Evolutionary conservation across 2,888 invertebrate species (phyloP).

Genomic region (Tetropium fuscum): DNA sequence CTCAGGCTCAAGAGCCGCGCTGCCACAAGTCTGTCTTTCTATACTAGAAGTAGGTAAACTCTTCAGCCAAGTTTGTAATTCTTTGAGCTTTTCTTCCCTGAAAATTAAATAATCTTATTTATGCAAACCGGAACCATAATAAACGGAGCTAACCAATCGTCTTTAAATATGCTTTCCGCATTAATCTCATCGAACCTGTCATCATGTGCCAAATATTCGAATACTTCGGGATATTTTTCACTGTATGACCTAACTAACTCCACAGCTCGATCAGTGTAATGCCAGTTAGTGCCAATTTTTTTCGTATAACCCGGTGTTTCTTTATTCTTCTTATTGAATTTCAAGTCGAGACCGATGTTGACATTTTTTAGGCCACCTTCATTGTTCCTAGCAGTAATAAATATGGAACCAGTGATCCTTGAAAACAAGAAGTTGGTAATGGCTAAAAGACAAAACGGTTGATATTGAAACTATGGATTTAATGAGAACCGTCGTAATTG

Average conservation of each 20-base stretch:
- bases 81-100: constrained; percentile 68
- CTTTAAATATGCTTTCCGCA: constrained; percentile 76
- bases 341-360: constrained; percentile 93
- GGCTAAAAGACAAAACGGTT: constrained; percentile 61
- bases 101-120: constrained; percentile 35
- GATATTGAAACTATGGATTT: neutral
- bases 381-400: constrained; percentile 67
- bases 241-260: constrained; percentile 79
- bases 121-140: neutral
- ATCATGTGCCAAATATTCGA: constrained; percentile 71
- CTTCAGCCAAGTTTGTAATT: constrained; percentile 77
- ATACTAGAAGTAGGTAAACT: constrained; percentile 74
- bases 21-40: constrained; percentile 77
- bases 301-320: constrained; percentile 86
- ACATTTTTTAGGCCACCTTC: constrained; percentile 67
- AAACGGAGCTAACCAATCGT: constrained; percentile 43
- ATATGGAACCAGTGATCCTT: constrained; percentile 88
- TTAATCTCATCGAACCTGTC: constrained; percentile 71
- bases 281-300: constrained; percentile 79
- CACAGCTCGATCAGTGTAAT: constrained; percentile 82
- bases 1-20: constrained; percentile 78
- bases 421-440: constrained; percentile 81
- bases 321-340: constrained; percentile 84
- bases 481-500: constrained; percentile 12
- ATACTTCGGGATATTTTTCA: constrained; percentile 78